Conservation (phyloP, 2,113 vertebrate genomes). For the Macroglossus sobrinus region DNA sequence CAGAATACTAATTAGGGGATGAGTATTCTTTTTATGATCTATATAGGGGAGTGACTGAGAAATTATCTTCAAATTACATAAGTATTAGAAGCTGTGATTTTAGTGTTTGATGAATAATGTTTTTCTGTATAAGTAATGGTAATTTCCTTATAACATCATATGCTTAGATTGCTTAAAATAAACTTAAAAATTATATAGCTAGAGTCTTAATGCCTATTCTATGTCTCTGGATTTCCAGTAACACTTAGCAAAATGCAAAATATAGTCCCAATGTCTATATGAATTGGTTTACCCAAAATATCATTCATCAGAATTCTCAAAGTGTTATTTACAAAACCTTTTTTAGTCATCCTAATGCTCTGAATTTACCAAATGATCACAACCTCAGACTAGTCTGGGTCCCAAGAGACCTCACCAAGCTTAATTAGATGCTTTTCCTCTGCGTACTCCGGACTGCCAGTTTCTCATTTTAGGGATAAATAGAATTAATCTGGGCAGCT, state of each 20-base stretch:
- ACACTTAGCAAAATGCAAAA: neutral
- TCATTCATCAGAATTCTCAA: neutral
- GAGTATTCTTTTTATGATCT: neutral
- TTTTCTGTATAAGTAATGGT: neutral
- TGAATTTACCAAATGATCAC: neutral
- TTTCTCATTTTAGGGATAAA: neutral
- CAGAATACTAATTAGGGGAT: neutral
- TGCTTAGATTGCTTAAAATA: neutral
- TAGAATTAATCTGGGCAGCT: neutral
- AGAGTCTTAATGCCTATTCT: neutral
- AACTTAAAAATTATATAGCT: neutral
- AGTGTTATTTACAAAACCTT: neutral
- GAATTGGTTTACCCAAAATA: neutral
- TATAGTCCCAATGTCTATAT: neutral
- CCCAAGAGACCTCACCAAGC: neutral
- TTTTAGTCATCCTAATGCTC: neutral
- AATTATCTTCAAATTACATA: constrained; percentile 4
- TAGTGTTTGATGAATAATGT: neutral
- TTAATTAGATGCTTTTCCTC: neutral
- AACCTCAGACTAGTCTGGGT: neutral
- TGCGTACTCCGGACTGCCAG: neutral
- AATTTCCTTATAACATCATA: neutral
- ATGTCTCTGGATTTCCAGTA: neutral
- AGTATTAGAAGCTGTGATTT: neutral
- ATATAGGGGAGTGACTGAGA: neutral